Base-by-base conservation (phyloP, 1,140 invertebrate species). In the Orius insidiosus region DNA sequence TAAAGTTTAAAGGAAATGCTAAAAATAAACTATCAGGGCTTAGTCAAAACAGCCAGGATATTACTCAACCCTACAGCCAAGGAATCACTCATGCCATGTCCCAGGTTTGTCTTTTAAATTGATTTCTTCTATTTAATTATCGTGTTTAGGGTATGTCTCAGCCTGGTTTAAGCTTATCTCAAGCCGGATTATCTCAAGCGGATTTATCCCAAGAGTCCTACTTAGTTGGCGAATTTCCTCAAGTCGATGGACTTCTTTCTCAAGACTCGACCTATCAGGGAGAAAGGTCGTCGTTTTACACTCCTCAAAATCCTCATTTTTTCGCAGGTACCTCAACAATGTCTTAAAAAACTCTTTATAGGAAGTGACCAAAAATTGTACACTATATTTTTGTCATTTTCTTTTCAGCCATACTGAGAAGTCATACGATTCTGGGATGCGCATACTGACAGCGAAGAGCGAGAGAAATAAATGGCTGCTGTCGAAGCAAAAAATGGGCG, bases 251-350 rank as follows among this genome's bases (percentile, higher is more conserved):
- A 36, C 71, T 96, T 49, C 66, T 96, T 52, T 95, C 89, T 3
- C 89, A 96, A 66, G 90, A 96, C 65, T 92, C 86, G 6, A 87
- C 84, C 50, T 93, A 90, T 65, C 85, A 90, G 64, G 81, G 76
- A 39, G 80, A 81, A 54, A 67, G 79, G 46, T 73, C 74, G 48
- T 74, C 71, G 45, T 80, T 74, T 56, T 77, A 78, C 63, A 67
- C 70, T n/a, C 50, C 51, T 16, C 52, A 59, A 59, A 51, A 54
- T 52, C 63, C 64, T 39, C 69, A 70, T 55, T 72, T 71, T 16
- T 56, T 71, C 71, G 35, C 71, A 73, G 59, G 59, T 60, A n/a
- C n/a, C n/a, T n/a, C n/a, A n/a, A n/a, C n/a, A 50, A 38, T 30
- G 24, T n/a, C n/a, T n/a, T n/a, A n/a, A n/a, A n/a, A n/a, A n/a